Percentiles rank a stretch among this genome's conserved stretches.
These are phyloP conservation scores for Huso huso DNA, from an alignment of 2,797 vertebrate species.

Conservation along the genomic window DNA sequence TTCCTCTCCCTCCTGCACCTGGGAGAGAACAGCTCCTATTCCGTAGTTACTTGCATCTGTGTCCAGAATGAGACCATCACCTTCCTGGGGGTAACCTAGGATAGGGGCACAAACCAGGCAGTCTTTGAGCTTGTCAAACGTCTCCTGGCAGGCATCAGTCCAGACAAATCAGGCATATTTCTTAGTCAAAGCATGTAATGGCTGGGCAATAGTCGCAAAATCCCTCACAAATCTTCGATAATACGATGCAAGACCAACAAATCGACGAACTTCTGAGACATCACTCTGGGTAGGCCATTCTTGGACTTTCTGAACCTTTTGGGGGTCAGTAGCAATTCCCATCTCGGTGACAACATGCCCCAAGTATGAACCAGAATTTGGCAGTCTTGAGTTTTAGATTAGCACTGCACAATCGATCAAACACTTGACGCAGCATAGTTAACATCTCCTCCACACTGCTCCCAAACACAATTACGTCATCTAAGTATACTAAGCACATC, in stretches of 20 bases:
- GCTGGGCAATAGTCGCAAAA: background rate
- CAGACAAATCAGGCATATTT: background rate
- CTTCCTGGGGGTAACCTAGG: background rate
- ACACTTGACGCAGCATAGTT: no score
- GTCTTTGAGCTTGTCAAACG: background rate
- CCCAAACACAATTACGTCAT: no score
- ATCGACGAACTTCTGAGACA: background rate
- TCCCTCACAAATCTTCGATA: no score
- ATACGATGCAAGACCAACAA: background rate
- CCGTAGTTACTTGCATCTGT: background rate
- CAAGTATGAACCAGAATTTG: background rate
- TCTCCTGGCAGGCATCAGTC: background rate
- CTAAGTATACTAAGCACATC: no score
- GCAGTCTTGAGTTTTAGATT: no score
- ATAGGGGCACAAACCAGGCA: background rate
- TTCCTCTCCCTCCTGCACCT: background rate
- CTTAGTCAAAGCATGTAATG: background rate
- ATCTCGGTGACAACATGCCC: background rate
- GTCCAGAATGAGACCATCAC: background rate
- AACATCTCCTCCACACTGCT: no score
- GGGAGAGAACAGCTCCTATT: no score
- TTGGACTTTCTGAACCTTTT: no score
- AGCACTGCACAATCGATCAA: no score
- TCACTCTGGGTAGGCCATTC: background rate
- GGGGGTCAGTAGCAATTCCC: background rate